Conservation (phyloP, 2,888 invertebrate species). For the Ditula angustiorana region DNA sequence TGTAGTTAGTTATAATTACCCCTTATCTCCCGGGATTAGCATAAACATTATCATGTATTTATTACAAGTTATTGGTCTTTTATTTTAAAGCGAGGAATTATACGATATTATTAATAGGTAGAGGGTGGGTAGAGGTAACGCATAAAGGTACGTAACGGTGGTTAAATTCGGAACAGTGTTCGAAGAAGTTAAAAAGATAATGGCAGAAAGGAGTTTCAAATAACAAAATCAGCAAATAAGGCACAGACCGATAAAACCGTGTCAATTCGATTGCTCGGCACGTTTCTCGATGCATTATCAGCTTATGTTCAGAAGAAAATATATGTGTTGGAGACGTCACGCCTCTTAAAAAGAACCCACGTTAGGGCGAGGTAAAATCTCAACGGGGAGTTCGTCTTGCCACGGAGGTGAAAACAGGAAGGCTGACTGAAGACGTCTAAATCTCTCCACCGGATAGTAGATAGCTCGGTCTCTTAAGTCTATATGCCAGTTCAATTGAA, state of each 20-base stretch:
- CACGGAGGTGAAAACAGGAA: slow-evolving; percentile 11
- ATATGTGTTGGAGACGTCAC: slow-evolving; percentile 37
- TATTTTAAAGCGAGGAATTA: background rate
- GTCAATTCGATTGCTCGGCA: slow-evolving; percentile 40
- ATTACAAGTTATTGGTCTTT: background rate
- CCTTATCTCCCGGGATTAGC: background rate
- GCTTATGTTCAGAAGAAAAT: slow-evolving; percentile 39
- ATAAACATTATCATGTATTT: background rate
- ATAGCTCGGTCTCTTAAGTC: background rate
- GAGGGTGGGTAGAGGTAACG: no score
- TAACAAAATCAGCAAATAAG: slow-evolving; percentile 38
- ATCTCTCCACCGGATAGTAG: background rate
- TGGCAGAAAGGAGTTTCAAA: slow-evolving; percentile 22
- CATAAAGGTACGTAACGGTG: background rate
- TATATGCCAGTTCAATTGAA: background rate
- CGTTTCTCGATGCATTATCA: slow-evolving; percentile 40
- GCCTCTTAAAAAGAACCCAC: slow-evolving; percentile 36
- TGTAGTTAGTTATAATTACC: background rate
- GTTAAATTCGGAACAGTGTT: background rate
- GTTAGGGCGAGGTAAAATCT: slow-evolving; percentile 23
- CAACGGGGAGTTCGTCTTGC: slow-evolving; percentile 8
- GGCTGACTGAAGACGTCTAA: background rate
- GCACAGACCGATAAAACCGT: slow-evolving; percentile 32
- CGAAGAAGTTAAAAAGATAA: background rate
- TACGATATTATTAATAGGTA: no score